Evolutionary conservation across 2,113 vertebrate species (phyloP).

Genomic region (Protomyctophum bolini): DNA sequence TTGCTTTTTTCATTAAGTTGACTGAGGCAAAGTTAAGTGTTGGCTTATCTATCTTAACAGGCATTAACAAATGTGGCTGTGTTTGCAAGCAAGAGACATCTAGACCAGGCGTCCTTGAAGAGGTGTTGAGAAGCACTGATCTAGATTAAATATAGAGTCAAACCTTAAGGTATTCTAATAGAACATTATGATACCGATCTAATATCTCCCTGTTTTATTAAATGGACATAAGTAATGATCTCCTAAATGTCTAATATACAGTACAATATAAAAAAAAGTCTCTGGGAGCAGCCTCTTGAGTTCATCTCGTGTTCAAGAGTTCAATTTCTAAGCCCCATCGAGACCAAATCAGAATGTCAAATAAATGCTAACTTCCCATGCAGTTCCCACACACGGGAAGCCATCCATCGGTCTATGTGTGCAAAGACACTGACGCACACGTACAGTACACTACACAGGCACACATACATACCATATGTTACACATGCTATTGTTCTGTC

Average conservation of each 20-base stretch:
- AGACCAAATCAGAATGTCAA: slow-evolving; percentile 23
- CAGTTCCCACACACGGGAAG: slow-evolving; percentile 14
- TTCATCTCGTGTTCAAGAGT: too few species aligned
- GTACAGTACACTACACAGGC: too few species aligned
- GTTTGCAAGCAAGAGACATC: too few species aligned
- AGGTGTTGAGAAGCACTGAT: too few species aligned
- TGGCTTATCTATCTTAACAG: neutral
- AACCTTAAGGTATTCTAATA: neutral
- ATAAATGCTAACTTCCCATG: slow-evolving; percentile 37
- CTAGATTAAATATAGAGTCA: neutral
- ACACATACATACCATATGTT: too few species aligned
- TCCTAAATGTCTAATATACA: neutral
- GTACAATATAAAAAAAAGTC: too few species aligned
- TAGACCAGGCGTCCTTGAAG: too few species aligned
- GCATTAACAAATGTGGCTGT: slow-evolving; percentile 11
- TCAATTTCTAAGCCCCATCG: neutral
- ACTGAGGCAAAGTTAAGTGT: slow-evolving; percentile 16
- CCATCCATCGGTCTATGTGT: too few species aligned
- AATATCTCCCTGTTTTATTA: neutral
- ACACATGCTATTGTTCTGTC: too few species aligned
- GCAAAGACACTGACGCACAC: too few species aligned
- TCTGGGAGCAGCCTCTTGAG: too few species aligned
- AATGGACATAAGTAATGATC: neutral
- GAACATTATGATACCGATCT: neutral
- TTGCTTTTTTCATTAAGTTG: slow-evolving; percentile 13